Evolutionary conservation across 1,140 invertebrate genomes (phyloP), one percentile per base, ranked within the genome.

Genomic region (Samia ricini): DNA sequence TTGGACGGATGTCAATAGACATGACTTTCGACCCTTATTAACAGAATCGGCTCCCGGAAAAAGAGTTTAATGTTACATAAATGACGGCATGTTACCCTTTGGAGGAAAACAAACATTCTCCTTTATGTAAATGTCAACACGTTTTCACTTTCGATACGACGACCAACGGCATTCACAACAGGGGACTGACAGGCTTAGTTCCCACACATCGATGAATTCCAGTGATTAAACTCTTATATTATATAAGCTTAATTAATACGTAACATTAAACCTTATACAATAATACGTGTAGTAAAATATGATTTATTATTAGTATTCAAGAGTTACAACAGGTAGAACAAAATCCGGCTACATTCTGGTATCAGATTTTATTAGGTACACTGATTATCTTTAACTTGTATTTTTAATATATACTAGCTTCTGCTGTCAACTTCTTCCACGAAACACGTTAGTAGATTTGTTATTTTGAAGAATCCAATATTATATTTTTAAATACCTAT

Each of bases 1-100:
- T 82, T 79, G 72, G 68, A 77, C 79, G 79, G 83, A 88, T 83
- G 85, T 87, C 86, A 87, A 83, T 64, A 82, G 65, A 81, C 72
- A 63, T 84, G 77, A 86, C 79, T 85, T 84, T 79, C 78, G 76
- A 89, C 77, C 84, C 74, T 68, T 57, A 62, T 55, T 71, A 15
- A 42, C 29, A 58, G 19, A 26, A 58, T 22, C 51, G 55, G n/a
- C 23, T 71, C 68, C 80, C 75, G 87, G 87, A 89, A 88, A 88
- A 85, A 66, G 69, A 58, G 75, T 80, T 64, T 89, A 66, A 61
- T 52, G 68, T 89, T 89, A 82, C 87, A 57, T 12, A n/a, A n/a
- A 12, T 48, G 64, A 56, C 69, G 69, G 68, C 70, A 85, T 75
- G 61, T 76, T 74, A 83, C 78, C 84, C 83, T 79, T 83, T 72